Evolutionary conservation across 1,140 invertebrate species (phyloP).

Genomic region (Himalopsyche phryganea): DNA sequence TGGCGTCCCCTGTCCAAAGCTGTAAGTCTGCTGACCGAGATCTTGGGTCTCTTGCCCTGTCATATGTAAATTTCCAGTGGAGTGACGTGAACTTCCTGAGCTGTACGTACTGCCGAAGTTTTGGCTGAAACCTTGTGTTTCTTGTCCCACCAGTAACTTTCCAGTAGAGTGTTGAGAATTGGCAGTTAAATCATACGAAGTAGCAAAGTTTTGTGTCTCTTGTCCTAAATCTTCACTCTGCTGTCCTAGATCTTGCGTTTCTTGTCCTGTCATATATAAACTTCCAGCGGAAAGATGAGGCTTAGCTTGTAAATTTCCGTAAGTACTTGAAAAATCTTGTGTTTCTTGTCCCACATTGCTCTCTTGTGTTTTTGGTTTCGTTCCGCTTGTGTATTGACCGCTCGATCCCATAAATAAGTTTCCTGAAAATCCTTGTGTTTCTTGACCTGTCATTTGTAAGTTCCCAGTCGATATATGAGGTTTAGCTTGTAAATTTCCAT

Average conservation of each 20-base stretch:
- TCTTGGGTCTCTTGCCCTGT: constrained; percentile 15
- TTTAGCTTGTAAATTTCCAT: background rate
- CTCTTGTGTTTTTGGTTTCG: background rate
- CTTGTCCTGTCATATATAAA: constrained; percentile 17
- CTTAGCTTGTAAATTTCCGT: background rate
- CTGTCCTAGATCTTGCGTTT: constrained; percentile 14
- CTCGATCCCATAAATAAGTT: no score
- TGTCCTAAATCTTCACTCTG: constrained; percentile 23
- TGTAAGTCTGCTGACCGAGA: constrained; percentile 14
- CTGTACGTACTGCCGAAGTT: constrained; percentile 18
- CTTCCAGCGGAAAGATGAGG: background rate
- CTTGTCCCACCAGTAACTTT: constrained; percentile 9
- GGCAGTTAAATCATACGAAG: background rate
- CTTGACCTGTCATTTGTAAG: constrained; percentile 12
- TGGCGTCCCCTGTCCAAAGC: constrained; percentile 14
- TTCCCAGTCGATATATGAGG: background rate
- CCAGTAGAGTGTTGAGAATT: constrained; percentile 7
- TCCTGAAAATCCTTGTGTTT: no score
- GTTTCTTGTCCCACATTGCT: constrained; percentile 9
- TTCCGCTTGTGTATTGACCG: background rate
- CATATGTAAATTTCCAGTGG: background rate
- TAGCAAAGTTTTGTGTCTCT: constrained; percentile 1
- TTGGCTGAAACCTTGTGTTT: constrained; percentile 5
- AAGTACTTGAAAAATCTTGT: background rate
- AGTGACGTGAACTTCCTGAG: no score